Base-by-base conservation (phyloP, 2,113 vertebrate species). In the Periophthalmodon schlosseri region DNA sequence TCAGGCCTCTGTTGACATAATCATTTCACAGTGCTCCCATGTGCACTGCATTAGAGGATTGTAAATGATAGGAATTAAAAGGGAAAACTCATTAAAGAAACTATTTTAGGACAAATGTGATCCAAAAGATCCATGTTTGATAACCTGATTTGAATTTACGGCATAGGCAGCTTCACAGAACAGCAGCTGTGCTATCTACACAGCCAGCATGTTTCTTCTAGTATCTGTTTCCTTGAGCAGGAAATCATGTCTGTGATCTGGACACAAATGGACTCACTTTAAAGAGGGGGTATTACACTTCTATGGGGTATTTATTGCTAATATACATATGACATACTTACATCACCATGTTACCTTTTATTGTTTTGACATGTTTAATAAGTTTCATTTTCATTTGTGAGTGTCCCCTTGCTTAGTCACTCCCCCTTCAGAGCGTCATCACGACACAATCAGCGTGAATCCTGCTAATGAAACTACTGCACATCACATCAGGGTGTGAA, bases 1-100 rank as follows among this genome's bases (percentile, higher is more conserved):
- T 82, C 63, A 65, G 63, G 18, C 18, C 34, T 18, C 60, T 65
- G 34, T 39, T 39, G 63, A 65, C 63, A 65, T n/a, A 39, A 39
- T 39, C 63, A 60, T 60, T 60, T 60, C 57, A 24, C 57, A 28
- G 57, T 0, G 57, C 57, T 60, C 24, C 57, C 23, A 28, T 56
- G 57, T 60, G 57, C 57, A 21, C 20, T 10, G 20, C 57, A 60
- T 60, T 24, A 28, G 57, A 15, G 23, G 13, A 15, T 28, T 60
- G 21, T 28, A 28, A 60, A 60, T 28, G 23, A 60, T n/a, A 9
- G 57, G 57, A 60, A 60, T 24, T 28, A 28, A 28, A 28, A 28
- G 23, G 57, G 13, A 28, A 28, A 60, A 60, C 12, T 24, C 56
- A 57, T 57, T 52, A 52, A 52, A 52, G 50, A 52, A 52, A 20